Conservation (phyloP, 2,888 invertebrate genomes). For the Cheiracanthium punctorium region DNA sequence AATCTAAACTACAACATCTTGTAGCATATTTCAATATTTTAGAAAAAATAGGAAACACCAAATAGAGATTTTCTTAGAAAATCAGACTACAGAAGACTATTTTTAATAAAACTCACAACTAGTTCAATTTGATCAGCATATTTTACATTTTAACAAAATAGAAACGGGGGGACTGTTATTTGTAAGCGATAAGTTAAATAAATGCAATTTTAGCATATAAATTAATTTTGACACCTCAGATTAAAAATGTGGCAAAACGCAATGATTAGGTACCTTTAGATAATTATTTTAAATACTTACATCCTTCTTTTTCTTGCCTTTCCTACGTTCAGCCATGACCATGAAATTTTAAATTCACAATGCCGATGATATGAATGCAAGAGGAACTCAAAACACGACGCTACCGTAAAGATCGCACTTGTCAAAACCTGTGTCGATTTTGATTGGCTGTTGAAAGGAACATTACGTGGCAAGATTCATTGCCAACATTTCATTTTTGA, state of each 20-base stretch:
- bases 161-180: background rate
- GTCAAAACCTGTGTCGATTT: background rate
- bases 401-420: background rate
- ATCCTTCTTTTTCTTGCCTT: slow-evolving; percentile 68
- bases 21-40: too few relatives aligned
- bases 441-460: too few relatives aligned
- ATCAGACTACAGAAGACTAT: too few relatives aligned
- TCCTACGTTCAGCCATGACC: slow-evolving; percentile 68
- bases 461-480: too few relatives aligned
- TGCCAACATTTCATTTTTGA: too few relatives aligned
- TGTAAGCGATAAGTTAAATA: background rate
- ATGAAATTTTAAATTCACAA: slow-evolving; percentile 33
- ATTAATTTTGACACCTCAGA: background rate
- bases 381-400: background rate
- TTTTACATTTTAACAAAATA: background rate
- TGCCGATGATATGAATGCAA: background rate
- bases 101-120: too few relatives aligned
- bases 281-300: slow-evolving; percentile 26
- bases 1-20: too few relatives aligned
- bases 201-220: background rate
- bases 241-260: background rate
- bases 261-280: background rate
- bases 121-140: too few relatives aligned
- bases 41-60: too few relatives aligned
- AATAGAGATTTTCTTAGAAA: too few relatives aligned